A percentile compares a stretch with the other conserved stretches of the same genome.
Evolutionary conservation across 2,797 vertebrate species (phyloP).

Genomic region (Acomys russatus): DNA sequence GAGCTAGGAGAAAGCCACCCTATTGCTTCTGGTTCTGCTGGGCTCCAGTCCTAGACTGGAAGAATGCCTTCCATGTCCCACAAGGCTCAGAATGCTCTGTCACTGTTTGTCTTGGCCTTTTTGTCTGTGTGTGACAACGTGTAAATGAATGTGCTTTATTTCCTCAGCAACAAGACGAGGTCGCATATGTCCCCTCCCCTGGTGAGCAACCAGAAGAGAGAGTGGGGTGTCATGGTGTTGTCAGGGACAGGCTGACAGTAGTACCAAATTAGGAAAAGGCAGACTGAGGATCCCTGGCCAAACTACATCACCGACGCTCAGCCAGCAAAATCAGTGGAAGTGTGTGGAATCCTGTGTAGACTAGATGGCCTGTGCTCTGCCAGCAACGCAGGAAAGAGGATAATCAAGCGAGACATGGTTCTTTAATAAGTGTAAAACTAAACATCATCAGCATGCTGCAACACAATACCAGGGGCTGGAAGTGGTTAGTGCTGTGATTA

Average conservation of each 20-base stretch:
- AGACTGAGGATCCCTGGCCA: slow-evolving; percentile 62
- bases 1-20: slow-evolving; percentile 11
- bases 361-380: slow-evolving; percentile 18
- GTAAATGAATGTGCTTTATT: slow-evolving; percentile 76
- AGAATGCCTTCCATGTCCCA: slow-evolving; percentile 26
- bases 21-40: neutral
- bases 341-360: slow-evolving; percentile 60
- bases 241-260: slow-evolving; percentile 74
- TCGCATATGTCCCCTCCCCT: slow-evolving; percentile 64
- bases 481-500: slow-evolving; percentile 84
- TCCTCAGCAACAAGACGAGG: slow-evolving; percentile 66
- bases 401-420: slow-evolving; percentile 78
- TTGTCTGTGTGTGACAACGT: neutral
- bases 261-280: slow-evolving; percentile 80
- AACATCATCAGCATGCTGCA: slow-evolving; percentile 81
- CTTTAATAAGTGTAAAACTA: slow-evolving; percentile 83
- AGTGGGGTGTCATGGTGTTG: slow-evolving; percentile 68
- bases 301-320: slow-evolving; percentile 13
- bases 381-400: slow-evolving; percentile 60
- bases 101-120: slow-evolving; percentile 80
- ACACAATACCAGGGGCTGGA: slow-evolving; percentile 77
- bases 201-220: slow-evolving; percentile 25
- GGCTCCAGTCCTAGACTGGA: slow-evolving; percentile 45
- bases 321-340: slow-evolving; percentile 66
- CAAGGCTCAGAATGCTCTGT: slow-evolving; percentile 2